A percentile compares a stretch with the other conserved stretches of the same genome.
Evolutionary conservation across 2,113 vertebrate species (phyloP).

Genomic region (Tamias sibiricus): DNA sequence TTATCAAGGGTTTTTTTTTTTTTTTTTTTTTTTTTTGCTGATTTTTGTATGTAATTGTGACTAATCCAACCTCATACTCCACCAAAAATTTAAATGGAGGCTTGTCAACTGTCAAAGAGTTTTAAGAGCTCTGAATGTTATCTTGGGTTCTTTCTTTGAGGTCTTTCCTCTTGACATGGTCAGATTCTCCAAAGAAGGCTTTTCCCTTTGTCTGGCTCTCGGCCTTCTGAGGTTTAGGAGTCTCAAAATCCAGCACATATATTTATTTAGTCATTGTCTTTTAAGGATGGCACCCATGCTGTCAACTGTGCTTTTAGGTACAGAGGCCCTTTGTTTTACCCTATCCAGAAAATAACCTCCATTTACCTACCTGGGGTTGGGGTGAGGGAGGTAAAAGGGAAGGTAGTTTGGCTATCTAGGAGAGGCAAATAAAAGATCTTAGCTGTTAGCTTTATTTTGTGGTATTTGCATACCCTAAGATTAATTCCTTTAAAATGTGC

Average conservation of each 20-base stretch:
- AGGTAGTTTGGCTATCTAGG: not conserved
- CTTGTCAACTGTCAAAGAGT: not conserved
- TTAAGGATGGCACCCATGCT: not conserved
- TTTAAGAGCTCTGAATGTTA: not conserved
- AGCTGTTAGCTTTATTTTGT: not conserved
- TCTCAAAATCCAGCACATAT: not conserved
- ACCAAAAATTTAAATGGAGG: not conserved
- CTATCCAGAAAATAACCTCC: not conserved
- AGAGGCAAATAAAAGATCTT: not conserved
- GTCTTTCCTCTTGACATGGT: not conserved
- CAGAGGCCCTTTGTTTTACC: not conserved
- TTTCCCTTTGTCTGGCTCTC: not conserved
- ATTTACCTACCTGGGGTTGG: not conserved
- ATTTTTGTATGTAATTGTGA: not conserved
- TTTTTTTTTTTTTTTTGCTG: not conserved
- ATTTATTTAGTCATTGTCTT: not conserved
- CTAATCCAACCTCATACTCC: not conserved
- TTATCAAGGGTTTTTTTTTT: not conserved
- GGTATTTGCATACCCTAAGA: not conserved
- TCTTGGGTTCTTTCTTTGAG: not conserved
- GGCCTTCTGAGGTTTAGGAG: not conserved
- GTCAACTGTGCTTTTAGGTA: not conserved
- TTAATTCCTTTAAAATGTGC: not conserved
- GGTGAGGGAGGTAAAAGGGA: not conserved
- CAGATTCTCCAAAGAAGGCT: not conserved